Conservation (phyloP, 2,113 vertebrate genomes). For the Prietella phreatophila region DNA sequence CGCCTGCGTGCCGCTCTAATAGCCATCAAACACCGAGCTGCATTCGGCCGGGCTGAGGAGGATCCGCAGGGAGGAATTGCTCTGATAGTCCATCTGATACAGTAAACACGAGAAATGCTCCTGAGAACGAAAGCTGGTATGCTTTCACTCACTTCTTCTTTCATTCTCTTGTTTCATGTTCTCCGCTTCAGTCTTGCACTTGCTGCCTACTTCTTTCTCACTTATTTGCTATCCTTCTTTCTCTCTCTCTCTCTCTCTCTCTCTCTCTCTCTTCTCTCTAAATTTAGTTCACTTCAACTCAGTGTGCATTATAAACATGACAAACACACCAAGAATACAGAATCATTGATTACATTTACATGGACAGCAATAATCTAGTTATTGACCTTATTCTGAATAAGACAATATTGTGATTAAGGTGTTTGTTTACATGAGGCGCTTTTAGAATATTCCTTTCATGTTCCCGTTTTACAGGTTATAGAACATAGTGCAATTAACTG, state of each 20-base stretch:
- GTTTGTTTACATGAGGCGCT: too few species aligned
- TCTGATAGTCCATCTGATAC: constrained; percentile 56
- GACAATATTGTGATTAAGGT: too few species aligned
- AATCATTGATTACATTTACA: too few species aligned
- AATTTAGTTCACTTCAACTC: neutral
- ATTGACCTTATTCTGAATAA: too few species aligned
- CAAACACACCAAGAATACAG: neutral
- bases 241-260: neutral
- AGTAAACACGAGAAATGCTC: constrained; percentile 35
- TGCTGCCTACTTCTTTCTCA: constrained; percentile 12
- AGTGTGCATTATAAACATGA: neutral
- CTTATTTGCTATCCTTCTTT: neutral
- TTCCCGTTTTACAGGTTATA: too few species aligned
- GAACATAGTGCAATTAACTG: too few species aligned
- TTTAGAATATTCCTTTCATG: too few species aligned
- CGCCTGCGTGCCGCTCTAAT: constrained; percentile 15
- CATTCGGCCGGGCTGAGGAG: constrained; percentile 46
- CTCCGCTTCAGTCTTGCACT: constrained; percentile 8
- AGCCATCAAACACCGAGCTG: constrained; percentile 31
- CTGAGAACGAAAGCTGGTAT: constrained; percentile 8
- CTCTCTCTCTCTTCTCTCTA: neutral
- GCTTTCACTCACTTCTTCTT: neutral
- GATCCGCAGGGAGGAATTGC: constrained; percentile 62
- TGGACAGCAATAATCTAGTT: too few species aligned
- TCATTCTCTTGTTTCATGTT: neutral